Evolutionary conservation across 2,797 vertebrate species (phyloP).

Genomic region (Phaenicophaeus curvirostris): DNA sequence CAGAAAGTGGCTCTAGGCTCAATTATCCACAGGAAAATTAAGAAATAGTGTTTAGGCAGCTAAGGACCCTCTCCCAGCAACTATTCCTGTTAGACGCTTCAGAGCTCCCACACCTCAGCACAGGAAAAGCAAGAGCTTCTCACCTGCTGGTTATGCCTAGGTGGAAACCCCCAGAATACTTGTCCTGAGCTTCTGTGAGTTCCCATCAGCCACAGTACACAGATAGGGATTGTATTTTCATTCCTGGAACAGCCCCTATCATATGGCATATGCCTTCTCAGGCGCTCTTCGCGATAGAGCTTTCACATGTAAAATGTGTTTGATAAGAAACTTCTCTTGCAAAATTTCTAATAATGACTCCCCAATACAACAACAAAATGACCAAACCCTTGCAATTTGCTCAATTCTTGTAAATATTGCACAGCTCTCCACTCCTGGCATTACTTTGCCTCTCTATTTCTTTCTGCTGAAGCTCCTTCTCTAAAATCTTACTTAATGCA

Average conservation of each 20-base stretch:
- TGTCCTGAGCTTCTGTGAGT: not conserved
- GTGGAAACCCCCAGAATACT: not conserved
- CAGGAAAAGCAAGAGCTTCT: not conserved
- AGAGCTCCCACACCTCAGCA: not conserved
- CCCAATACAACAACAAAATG: not conserved
- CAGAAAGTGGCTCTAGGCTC: not conserved
- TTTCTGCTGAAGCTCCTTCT: not conserved
- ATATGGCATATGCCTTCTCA: not conserved
- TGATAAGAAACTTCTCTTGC: not conserved
- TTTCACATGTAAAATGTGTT: not conserved
- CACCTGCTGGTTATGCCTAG: accelerated
- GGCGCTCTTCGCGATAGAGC: not conserved
- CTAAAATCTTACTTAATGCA: not conserved
- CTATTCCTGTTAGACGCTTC: not conserved
- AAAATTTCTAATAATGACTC: not conserved
- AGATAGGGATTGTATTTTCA: not conserved
- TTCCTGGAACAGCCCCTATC: not conserved
- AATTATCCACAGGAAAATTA: not conserved
- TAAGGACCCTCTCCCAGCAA: not conserved
- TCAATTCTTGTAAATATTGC: not conserved
- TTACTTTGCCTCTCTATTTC: not conserved
- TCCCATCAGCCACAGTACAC: not conserved
- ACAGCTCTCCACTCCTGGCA: not conserved
- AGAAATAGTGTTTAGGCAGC: not conserved
- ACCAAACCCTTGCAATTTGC: not conserved